Evolutionary conservation across 1,140 invertebrate genomes (phyloP).

Genomic region (Monomorium pharaonis): DNA sequence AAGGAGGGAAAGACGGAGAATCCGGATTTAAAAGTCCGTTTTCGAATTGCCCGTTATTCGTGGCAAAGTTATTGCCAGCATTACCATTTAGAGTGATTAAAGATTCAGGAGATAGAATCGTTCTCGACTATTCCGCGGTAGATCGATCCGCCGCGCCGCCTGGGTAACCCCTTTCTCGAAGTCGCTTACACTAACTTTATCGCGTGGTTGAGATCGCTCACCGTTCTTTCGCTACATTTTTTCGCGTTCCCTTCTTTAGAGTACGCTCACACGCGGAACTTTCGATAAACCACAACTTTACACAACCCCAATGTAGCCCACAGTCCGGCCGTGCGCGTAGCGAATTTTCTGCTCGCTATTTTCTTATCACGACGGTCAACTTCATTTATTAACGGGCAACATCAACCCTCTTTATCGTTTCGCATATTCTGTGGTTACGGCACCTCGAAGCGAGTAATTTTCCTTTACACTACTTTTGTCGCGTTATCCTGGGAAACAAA

Average conservation of each 20-base stretch:
- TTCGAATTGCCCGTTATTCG: conserved; percentile 64
- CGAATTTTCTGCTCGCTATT: conserved; percentile 61
- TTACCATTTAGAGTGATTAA: conserved; percentile 72
- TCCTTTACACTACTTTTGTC: conserved; percentile 44
- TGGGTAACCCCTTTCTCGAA: conserved; percentile 56
- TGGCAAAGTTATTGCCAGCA: conserved; percentile 65
- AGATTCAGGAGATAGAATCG: conserved; percentile 66
- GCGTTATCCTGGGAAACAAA: not conserved
- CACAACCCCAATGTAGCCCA: not conserved
- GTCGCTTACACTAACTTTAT: conserved; percentile 52
- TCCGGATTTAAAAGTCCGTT: conserved; percentile 66
- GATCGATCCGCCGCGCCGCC: conserved; percentile 62
- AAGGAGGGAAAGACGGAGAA: conserved; percentile 10
- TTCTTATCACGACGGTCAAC: conserved; percentile 52
- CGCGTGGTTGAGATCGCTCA: conserved; percentile 52
- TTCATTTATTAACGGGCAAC: conserved; percentile 69
- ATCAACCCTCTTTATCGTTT: conserved; percentile 58
- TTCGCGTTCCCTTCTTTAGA: conserved; percentile 14
- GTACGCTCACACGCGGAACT: conserved; percentile 41
- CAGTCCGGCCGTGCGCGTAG: not conserved
- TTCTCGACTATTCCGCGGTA: conserved; percentile 57
- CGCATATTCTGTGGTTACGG: conserved; percentile 33
- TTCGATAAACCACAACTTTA: conserved; percentile 46
- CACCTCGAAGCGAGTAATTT: conserved; percentile 59
- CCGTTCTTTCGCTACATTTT: conserved; percentile 47